phyloP scores from a whole-genome alignment of 2,797 vertebrate genomes.

The Gadopsis marmoratus region DNA sequence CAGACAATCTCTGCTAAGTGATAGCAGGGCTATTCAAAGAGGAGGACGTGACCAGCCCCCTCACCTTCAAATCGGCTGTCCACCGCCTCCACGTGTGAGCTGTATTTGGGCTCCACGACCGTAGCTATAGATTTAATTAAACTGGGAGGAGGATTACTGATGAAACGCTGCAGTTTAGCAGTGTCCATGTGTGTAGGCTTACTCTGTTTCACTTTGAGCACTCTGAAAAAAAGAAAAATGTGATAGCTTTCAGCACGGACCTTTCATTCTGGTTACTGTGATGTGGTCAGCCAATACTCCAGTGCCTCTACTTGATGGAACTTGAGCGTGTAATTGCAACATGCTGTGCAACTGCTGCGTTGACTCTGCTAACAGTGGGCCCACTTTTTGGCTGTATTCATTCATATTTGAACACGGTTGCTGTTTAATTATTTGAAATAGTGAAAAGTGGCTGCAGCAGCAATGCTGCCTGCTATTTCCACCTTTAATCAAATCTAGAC shows the following conservation, averaged over 20 bases:
- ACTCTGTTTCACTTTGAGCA: slow-evolving; percentile 42
- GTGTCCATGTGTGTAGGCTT: slow-evolving; percentile 44
- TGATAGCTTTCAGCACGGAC: slow-evolving; percentile 55
- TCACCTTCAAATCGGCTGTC: slow-evolving; percentile 39
- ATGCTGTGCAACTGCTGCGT: slow-evolving; percentile 3
- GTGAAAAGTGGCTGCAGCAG: neutral
- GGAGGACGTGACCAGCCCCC: slow-evolving; percentile 19
- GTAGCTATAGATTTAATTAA: slow-evolving; percentile 76
- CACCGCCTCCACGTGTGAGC: slow-evolving; percentile 42
- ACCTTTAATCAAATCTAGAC: neutral
- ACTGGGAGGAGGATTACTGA: slow-evolving; percentile 70
- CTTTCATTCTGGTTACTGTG: slow-evolving; percentile 23
- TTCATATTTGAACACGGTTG: neutral
- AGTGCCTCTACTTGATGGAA: slow-evolving; percentile 37
- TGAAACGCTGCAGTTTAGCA: slow-evolving; percentile 59
- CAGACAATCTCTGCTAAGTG: slow-evolving; percentile 80
- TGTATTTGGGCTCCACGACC: slow-evolving; percentile 56
- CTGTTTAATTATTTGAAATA: neutral
- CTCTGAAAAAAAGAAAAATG: slow-evolving; percentile 31
- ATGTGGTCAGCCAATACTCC: slow-evolving; percentile 23
- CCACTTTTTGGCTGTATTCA: neutral
- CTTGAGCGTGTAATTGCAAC: slow-evolving; percentile 15
- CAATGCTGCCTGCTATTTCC: neutral
- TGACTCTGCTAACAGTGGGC: neutral
- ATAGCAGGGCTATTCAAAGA: slow-evolving; percentile 71